Percentiles rank a stretch among this genome's conserved stretches.
These are phyloP conservation scores for Clanis bilineata DNA, from an alignment of 2,888 invertebrate genomes.

Conservation along the genomic window DNA sequence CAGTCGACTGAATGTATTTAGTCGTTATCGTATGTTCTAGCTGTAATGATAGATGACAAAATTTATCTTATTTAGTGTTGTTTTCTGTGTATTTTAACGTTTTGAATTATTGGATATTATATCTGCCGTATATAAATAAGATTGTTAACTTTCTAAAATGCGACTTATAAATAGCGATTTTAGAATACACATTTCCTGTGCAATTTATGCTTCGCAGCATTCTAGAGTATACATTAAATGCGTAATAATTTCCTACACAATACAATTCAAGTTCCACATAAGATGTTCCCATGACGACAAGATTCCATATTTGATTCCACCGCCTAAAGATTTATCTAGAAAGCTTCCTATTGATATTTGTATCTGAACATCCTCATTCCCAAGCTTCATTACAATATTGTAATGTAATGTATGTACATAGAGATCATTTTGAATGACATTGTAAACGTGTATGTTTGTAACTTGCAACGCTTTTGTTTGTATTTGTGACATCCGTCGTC, in stretches of 20 bases:
- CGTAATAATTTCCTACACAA: not conserved
- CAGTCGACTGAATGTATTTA: not conserved
- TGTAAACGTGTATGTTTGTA: constrained; percentile 36
- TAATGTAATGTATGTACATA: constrained; percentile 32
- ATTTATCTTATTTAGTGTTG: not conserved
- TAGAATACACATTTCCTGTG: too few relatives aligned
- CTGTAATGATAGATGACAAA: not conserved
- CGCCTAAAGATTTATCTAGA: constrained; percentile 5
- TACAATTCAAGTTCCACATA: not conserved
- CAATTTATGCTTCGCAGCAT: too few relatives aligned
- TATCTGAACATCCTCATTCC: constrained; percentile 34
- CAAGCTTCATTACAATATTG: constrained; percentile 35
- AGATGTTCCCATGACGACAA: constrained; percentile 11
- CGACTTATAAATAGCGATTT: too few relatives aligned
- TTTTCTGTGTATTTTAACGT: not conserved
- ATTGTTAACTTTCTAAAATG: too few relatives aligned
- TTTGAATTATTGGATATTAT: not conserved
- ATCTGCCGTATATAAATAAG: too few relatives aligned
- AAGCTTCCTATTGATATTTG: constrained; percentile 12
- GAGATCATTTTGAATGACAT: constrained; percentile 31
- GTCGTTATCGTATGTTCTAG: not conserved
- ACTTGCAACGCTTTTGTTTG: constrained; percentile 29
- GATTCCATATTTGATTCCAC: constrained; percentile 6
- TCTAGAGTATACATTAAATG: not conserved
- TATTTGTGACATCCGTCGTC: not conserved